Percentiles rank a stretch among this genome's conserved stretches.
These are phyloP conservation scores for Ophioninae sp. DNA, from an alignment of 2,888 invertebrate genomes.

Conservation along the genomic window DNA sequence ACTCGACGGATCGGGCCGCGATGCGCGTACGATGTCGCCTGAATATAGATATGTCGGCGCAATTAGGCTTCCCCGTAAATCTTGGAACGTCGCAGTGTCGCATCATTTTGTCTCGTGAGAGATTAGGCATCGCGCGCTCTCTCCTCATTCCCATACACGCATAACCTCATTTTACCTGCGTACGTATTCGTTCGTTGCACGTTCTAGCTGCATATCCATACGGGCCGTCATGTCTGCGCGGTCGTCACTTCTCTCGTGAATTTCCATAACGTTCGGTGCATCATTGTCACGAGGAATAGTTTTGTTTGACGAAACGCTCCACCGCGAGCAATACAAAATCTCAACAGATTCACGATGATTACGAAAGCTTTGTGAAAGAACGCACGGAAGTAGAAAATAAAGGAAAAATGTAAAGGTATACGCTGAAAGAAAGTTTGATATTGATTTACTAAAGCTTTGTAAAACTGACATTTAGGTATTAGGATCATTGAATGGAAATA, in stretches of 20 bases:
- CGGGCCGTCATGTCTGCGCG: conserved; percentile 47
- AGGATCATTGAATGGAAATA: too few species aligned
- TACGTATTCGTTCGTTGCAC: not conserved
- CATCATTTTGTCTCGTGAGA: conserved; percentile 74
- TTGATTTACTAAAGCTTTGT: too few species aligned
- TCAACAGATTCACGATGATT: conserved; percentile 10
- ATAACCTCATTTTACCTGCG: conserved; percentile 13
- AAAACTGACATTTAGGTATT: too few species aligned
- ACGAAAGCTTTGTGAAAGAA: not conserved
- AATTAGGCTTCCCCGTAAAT: conserved; percentile 70
- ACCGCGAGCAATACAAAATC: conserved; percentile 18
- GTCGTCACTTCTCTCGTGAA: conserved; percentile 67
- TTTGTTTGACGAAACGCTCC: conserved; percentile 21
- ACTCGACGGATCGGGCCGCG: conserved; percentile 51
- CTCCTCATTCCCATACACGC: conserved; percentile 44
- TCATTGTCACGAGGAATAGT: conserved; percentile 60
- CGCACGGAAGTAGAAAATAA: too few species aligned
- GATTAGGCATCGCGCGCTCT: conserved; percentile 70
- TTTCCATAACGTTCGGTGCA: conserved; percentile 71
- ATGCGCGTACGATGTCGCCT: conserved; percentile 44
- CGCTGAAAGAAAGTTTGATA: too few species aligned
- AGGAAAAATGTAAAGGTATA: too few species aligned
- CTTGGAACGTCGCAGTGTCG: conserved; percentile 67
- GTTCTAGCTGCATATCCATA: not conserved
- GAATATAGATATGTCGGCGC: conserved; percentile 63